Conservation (phyloP, 2,888 invertebrate species). For the Agrenia bidenticulata region DNA sequence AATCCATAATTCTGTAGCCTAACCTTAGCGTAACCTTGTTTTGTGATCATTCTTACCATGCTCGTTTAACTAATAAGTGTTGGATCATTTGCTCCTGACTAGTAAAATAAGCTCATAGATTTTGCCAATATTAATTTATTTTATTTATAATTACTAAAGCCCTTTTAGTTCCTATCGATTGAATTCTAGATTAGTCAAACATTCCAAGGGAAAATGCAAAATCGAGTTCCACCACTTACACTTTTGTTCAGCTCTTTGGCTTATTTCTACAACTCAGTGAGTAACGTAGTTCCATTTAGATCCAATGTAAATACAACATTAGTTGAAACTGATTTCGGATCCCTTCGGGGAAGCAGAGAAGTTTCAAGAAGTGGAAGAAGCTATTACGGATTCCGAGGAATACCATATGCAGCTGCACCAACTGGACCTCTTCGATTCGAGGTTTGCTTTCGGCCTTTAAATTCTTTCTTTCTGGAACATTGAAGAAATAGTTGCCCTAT, state of each 20-base stretch:
- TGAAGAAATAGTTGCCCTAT: no score
- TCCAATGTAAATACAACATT: conserved; percentile 25
- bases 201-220: conserved; percentile 24
- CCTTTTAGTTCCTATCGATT: background rate
- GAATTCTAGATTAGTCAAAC: background rate
- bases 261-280: conserved; percentile 39
- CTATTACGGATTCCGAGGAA: conserved; percentile 37
- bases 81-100: no score
- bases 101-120: no score
- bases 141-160: background rate
- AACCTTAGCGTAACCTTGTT: no score
- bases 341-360: conserved; percentile 35
- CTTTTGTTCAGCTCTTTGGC: conserved; percentile 34
- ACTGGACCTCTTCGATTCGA: conserved; percentile 36
- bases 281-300: conserved; percentile 31
- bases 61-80: no score
- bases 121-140: no score
- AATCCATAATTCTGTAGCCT: no score
- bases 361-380: conserved; percentile 38
- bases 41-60: no score
- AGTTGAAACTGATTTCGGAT: conserved; percentile 34
- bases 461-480: no score
- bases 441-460: conserved; percentile 12
- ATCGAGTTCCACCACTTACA: conserved; percentile 26
- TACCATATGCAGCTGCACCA: conserved; percentile 17